Base-by-base conservation (phyloP, 2,797 vertebrate species). In the Amblyopsis hoosieri region DNA sequence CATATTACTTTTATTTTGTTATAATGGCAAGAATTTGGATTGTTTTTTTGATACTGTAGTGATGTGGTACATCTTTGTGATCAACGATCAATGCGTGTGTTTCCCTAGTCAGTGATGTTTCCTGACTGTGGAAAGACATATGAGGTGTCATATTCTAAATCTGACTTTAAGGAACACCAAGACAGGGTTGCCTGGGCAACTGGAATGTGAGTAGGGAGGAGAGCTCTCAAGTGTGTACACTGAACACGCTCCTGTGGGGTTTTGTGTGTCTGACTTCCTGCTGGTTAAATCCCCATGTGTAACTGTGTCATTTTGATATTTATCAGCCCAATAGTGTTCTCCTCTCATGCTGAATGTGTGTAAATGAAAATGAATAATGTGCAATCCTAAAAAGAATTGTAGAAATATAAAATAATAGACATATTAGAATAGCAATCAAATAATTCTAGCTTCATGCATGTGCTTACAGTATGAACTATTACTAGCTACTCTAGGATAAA, bases 131-230 rank as follows among this genome's bases (percentile, higher is more conserved):
- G 69, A 73, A 74, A 83, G 76, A 81, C 72, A 78, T 75, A 69
- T 78, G 74, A 82, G 83, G 81, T 62, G 45, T 82, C 80, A 46
- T 71, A 78, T 79, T 76, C 72, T 84, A 85, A 86, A 87, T 85
- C 69, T 66, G 42, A 88, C 81, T 90, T 87, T 82, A 64, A 85
- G 72, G 86, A 90, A 90, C 86, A 90, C 83, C 60, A 74, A 79
- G 84, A 86, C 88, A 71, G 71, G 72, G 89, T 93, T 92, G 90
- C 91, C 87, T 75, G 85, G 88, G 91, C 79, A 93, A 91, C 91
- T 75, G 79, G 68, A 83, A 71, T 85, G 80, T 76, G 79, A 83
- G 76, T 76, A 65, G 72, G 71, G 65, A 71, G 51, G 70, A 81
- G 72, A 73, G 67, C 78, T 85, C 11, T 47, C 54, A 73, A 80